Conservation (phyloP, 2,888 invertebrate species). For the Melieria picta region DNA sequence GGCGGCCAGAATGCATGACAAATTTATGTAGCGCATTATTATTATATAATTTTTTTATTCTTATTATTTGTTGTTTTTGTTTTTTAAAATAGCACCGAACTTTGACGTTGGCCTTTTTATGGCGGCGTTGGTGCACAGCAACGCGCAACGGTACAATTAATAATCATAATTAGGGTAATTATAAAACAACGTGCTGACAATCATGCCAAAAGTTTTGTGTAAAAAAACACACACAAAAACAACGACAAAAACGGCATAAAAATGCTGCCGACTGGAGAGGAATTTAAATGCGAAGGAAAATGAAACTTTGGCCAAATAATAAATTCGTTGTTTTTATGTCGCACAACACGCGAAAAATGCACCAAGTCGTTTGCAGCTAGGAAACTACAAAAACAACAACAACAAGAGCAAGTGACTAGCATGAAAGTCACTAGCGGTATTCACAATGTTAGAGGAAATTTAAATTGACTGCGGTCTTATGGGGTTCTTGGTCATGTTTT, state of each 20-base stretch:
- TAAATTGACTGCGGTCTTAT: too few species aligned
- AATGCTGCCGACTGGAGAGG: slow-evolving; percentile 15
- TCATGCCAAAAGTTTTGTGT: slow-evolving; percentile 59
- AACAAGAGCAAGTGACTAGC: not conserved
- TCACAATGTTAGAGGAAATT: too few species aligned
- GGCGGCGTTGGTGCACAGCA: not conserved
- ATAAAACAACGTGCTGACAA: slow-evolving; percentile 63
- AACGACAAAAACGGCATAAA: not conserved
- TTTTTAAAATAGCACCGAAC: not conserved
- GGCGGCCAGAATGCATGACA: too few species aligned
- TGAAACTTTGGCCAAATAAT: slow-evolving; percentile 51
- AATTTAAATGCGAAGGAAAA: slow-evolving; percentile 36
- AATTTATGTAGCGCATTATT: too few species aligned
- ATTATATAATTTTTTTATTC: slow-evolving; percentile 5
- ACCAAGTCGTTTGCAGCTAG: not conserved
- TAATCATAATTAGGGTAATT: slow-evolving; percentile 66
- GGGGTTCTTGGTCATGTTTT: too few species aligned
- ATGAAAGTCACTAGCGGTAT: not conserved
- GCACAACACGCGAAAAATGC: slow-evolving; percentile 48
- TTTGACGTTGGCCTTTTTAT: too few species aligned
- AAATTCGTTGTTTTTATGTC: slow-evolving; percentile 28
- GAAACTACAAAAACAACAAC: not conserved
- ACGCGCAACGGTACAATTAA: slow-evolving; percentile 56
- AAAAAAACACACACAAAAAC: slow-evolving; percentile 10
- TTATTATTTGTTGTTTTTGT: not conserved